Evolutionary conservation across 2,888 invertebrate genomes (phyloP), one percentile per base, ranked within the genome.

Genomic region (Hypomecis atomaria): DNA sequence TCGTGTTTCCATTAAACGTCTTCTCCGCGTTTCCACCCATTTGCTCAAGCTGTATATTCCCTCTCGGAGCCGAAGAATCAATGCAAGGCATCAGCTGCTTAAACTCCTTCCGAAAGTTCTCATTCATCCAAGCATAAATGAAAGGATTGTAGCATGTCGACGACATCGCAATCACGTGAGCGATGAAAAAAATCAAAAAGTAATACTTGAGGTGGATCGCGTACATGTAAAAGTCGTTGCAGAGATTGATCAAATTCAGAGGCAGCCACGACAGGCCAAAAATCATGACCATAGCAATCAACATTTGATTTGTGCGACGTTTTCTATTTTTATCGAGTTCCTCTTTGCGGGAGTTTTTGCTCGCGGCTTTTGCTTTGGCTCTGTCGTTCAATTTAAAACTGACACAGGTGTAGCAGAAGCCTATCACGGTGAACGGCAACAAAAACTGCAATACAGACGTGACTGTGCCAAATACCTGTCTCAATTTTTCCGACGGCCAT

Each of bases 81-180:
- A 95, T 94, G 76, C 95, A 95, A 6, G 95, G 95, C 72, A 95
- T 89, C 62, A 97, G 94, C 84, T 96, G 95, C 81, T 96, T 97
- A 85, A 98, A 98, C 85, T 98, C 98, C 84, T 98, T 98, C 54
- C 98, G 95, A 81, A 99, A 99, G 85, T 97, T 97, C 76, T 98
- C 98, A 88, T 99, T 99, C 92, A 99, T 95, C 98, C 98, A 99
- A 33, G 98, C 98, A 86, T 99, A 99, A 48, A 99, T 94, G 82
- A 99, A 98, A 0, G 98, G 98, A 86, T 99, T 99, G 93, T 99
- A 99, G 85, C 98, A 98, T 0, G 98, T 98, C 54, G 98, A 98
- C 60, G 98, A 97, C 97, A 99, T 98, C 36, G 99, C 99, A 67
- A 98, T 94, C 34, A 97, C 95, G 84, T 99, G 99, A 0, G 96